phyloP scores from a whole-genome alignment of 53 echinoderm and acorn worm genomes.

The Paelopatides confundens region DNA sequence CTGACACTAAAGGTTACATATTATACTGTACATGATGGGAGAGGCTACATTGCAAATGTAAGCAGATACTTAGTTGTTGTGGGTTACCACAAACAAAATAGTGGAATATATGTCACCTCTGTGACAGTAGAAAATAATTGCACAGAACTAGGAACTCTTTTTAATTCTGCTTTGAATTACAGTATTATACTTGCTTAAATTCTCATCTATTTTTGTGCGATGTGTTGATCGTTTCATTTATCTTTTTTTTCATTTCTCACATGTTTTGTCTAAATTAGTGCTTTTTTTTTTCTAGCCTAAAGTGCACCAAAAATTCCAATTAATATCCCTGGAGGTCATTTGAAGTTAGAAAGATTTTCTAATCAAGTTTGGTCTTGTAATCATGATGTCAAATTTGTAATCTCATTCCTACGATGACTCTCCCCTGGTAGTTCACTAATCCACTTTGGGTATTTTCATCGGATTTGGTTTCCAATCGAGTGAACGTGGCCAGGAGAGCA shows the following conservation, averaged over 20 bases:
- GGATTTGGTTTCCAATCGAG: conserved; percentile 52
- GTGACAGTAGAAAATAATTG: too few species aligned
- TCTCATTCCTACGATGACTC: conserved; percentile 30
- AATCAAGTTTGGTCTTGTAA: conserved; percentile 51
- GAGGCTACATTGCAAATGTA: too few species aligned
- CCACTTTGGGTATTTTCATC: conserved; percentile 38
- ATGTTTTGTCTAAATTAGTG: conserved; percentile 10
- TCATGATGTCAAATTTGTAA: conserved; percentile 54
- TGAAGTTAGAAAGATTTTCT: conserved; percentile 27
- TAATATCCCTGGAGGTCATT: conserved; percentile 43
- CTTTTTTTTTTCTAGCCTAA: conserved; percentile 3
- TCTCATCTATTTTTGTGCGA: not conserved
- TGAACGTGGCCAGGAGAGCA: conserved; percentile 31
- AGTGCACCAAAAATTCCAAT: conserved; percentile 24
- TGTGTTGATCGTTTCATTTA: not conserved
- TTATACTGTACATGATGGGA: too few species aligned
- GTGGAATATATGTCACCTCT: too few species aligned
- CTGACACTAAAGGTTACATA: too few species aligned
- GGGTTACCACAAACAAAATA: too few species aligned
- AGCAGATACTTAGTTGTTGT: too few species aligned
- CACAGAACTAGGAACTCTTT: too few species aligned
- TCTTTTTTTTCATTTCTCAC: not conserved
- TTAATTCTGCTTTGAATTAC: too few species aligned
- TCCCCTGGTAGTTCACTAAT: conserved; percentile 37
- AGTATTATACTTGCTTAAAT: too few species aligned